Conservation (phyloP, 1,140 invertebrate species). For the Conopomorpha cramerella region DNA sequence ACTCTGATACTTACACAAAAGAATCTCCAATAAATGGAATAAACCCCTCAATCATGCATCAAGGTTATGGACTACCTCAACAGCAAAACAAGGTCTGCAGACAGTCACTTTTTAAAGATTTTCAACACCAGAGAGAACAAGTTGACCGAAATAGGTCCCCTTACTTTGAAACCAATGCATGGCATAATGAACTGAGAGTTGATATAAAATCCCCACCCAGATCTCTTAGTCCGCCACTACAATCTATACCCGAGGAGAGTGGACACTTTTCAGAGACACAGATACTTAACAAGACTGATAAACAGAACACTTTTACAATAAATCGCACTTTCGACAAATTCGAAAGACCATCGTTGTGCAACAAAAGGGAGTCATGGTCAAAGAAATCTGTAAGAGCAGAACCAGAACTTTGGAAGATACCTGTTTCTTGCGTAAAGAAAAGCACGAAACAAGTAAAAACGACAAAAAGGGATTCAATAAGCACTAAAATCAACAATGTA, state of each 20-base stretch:
- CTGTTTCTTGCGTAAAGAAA: constrained; percentile 19
- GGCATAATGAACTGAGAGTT: constrained; percentile 24
- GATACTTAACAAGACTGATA: constrained; percentile 26
- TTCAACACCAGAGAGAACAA: constrained; percentile 15
- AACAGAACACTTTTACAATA: constrained; percentile 32
- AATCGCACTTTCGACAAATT: constrained; percentile 38
- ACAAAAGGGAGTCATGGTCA: constrained; percentile 27
- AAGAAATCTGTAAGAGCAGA: constrained; percentile 36
- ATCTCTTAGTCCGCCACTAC: constrained; percentile 40
- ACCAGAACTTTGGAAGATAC: constrained; percentile 39
- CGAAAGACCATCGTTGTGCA: constrained; percentile 8
- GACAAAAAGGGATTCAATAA: constrained; percentile 15
- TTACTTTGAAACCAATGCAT: constrained; percentile 22
- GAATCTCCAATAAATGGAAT: constrained; percentile 43
- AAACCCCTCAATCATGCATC: constrained; percentile 15
- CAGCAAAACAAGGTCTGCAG: constrained; percentile 25
- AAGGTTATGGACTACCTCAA: constrained; percentile 11
- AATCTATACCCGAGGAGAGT: constrained; percentile 54
- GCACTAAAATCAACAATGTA: constrained; percentile 12
- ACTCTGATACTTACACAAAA: constrained; percentile 54
- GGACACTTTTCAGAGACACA: constrained; percentile 28
- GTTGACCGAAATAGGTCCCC: constrained; percentile 15
- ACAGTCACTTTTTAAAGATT: constrained; percentile 37
- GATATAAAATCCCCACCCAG: constrained; percentile 35
- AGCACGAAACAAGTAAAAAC: constrained; percentile 17